Conservation (phyloP, 1,140 invertebrate species). For the Dendrolimus punctatus region DNA sequence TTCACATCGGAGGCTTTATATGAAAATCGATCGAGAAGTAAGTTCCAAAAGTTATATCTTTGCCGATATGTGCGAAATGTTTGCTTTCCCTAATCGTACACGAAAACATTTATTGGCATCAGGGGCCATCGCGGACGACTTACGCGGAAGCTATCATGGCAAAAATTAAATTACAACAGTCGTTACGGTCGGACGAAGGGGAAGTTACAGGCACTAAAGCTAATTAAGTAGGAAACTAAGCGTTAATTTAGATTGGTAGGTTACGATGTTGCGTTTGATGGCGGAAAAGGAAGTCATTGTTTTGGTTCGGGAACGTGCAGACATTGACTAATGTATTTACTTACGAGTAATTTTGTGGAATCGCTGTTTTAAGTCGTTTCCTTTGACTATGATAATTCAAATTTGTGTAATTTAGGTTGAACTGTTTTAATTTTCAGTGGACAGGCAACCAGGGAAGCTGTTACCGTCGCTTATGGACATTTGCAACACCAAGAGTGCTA, state of each 20-base stretch:
- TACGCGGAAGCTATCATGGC: constrained; percentile 36
- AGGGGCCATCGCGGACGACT: constrained; percentile 26
- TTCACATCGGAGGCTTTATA: no score
- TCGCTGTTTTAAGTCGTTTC: no score
- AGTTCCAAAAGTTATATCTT: background rate
- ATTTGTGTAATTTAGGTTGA: no score
- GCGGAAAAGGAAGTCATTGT: constrained; percentile 22
- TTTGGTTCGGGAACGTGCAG: background rate
- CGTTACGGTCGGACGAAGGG: constrained; percentile 31
- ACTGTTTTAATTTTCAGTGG: no score
- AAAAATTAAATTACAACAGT: constrained; percentile 58
- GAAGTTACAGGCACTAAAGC: constrained; percentile 46
- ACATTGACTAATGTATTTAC: background rate
- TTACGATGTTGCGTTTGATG: constrained; percentile 36
- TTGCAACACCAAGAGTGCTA: no score
- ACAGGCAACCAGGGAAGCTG: no score
- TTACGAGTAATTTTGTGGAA: background rate
- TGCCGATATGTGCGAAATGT: background rate
- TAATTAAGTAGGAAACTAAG: constrained; percentile 60
- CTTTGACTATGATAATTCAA: no score
- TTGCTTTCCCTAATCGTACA: constrained; percentile 15
- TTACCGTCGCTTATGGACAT: no score
- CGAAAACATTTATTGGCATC: constrained; percentile 30
- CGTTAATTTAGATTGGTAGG: constrained; percentile 60
- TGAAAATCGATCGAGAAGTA: no score